Percentiles rank a stretch among this genome's conserved stretches.
Conservation (phyloP, 2,797 vertebrate genomes). For the Chrosomus eos region DNA sequence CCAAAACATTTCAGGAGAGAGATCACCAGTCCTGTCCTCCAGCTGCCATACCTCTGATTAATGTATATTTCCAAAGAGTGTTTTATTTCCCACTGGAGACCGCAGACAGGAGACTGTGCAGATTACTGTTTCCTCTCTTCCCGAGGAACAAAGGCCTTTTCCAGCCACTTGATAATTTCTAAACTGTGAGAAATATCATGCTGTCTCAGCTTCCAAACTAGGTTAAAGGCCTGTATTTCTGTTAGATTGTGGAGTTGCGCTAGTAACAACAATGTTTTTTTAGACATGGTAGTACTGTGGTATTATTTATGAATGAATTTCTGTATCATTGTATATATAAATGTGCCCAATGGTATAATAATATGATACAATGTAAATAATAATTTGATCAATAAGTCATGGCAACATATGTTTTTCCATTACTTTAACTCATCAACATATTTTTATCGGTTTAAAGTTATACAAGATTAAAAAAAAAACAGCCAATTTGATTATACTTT, state of each 20-base stretch:
- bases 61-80: slow-evolving; percentile 63
- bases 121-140: slow-evolving; percentile 53
- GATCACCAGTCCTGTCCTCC: slow-evolving; percentile 59
- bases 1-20: slow-evolving; percentile 52
- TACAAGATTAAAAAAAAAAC: not conserved
- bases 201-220: slow-evolving; percentile 5
- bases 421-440: not conserved
- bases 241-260: not conserved
- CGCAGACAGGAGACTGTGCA: slow-evolving; percentile 60
- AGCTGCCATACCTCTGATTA: slow-evolving; percentile 65
- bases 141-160: slow-evolving; percentile 35
- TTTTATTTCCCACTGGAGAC: slow-evolving; percentile 68
- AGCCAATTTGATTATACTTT: not conserved
- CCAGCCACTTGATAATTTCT: slow-evolving; percentile 55
- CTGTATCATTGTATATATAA: not conserved
- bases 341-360: not conserved
- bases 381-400: not conserved
- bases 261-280: not conserved
- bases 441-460: not conserved
- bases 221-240: slow-evolving; percentile 19
- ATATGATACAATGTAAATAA: no score
- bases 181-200: slow-evolving; percentile 23
- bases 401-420: not conserved
- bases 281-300: not conserved
- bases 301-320: not conserved